A percentile compares a stretch with the other conserved stretches of the same genome.
These are phyloP conservation scores for Luperina testacea DNA, from an alignment of 2,888 invertebrate species.

Conservation along the genomic window DNA sequence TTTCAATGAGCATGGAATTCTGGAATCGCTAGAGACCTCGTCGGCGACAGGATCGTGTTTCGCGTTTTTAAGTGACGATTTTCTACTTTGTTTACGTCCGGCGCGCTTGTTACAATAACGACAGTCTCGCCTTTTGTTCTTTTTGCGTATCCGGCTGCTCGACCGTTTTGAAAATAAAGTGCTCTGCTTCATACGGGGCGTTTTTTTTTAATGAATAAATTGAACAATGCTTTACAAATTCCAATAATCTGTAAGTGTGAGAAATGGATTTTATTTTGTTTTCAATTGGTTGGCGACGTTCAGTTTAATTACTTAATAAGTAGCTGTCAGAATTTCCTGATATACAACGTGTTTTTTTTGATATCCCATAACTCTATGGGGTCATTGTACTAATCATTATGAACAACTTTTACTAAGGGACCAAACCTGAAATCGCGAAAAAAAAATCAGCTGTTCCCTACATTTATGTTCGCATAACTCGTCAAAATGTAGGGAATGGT, in stretches of 20 bases:
- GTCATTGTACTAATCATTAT: too few relatives aligned
- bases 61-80: conserved; percentile 83
- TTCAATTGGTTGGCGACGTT: neutral
- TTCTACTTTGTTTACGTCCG: conserved; percentile 82
- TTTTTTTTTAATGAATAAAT: conserved; percentile 69
- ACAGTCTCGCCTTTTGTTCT: conserved; percentile 73
- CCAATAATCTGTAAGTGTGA: conserved; percentile 36
- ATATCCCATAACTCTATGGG: too few relatives aligned
- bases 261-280: conserved; percentile 24
- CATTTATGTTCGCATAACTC: too few relatives aligned
- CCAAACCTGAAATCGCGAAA: too few relatives aligned
- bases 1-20: conserved; percentile 84
- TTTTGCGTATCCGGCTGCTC: conserved; percentile 68
- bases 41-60: conserved; percentile 76
- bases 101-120: conserved; percentile 77
- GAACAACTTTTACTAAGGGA: too few relatives aligned
- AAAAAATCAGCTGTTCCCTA: too few relatives aligned
- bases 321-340: neutral
- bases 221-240: conserved; percentile 48
- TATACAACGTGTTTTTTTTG: too few relatives aligned
- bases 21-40: conserved; percentile 78
- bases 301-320: neutral
- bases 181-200: conserved; percentile 62
- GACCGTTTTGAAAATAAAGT: conserved; percentile 76
- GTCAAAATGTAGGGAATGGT: too few relatives aligned